Conservation (phyloP, 2,888 invertebrate species). For the Eupeodes luniger region DNA sequence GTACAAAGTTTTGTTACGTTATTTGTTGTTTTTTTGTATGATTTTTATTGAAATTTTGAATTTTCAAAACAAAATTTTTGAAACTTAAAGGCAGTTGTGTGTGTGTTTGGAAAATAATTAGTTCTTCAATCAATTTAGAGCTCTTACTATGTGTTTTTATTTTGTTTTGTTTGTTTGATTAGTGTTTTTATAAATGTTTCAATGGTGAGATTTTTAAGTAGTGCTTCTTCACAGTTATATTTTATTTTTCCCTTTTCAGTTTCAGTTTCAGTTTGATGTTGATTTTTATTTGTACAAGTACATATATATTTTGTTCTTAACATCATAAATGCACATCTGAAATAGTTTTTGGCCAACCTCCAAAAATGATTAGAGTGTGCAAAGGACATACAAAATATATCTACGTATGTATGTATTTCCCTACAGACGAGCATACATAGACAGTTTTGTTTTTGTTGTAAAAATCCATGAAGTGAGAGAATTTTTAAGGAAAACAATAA, state of each 20-base stretch:
- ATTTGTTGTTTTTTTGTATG: constrained; percentile 15
- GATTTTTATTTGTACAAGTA: not conserved
- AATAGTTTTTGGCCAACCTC: constrained; percentile 59
- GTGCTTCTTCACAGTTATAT: constrained; percentile 29
- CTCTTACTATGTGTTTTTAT: constrained; percentile 14
- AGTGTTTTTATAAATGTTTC: constrained; percentile 23
- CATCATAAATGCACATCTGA: constrained; percentile 57
- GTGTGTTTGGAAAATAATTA: constrained; percentile 25
- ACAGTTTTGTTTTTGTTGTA: constrained; percentile 17
- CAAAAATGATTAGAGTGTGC: constrained; percentile 58
- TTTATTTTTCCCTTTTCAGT: constrained; percentile 14
- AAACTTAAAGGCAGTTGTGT: constrained; percentile 40
- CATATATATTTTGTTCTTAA: constrained; percentile 15
- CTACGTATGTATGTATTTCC: constrained; percentile 1
- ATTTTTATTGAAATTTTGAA: constrained; percentile 1
- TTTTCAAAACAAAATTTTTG: not conserved
- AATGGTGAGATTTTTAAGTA: constrained; percentile 44
- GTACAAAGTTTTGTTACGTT: constrained; percentile 54
- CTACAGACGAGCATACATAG: constrained; percentile 46
- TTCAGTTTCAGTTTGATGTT: constrained; percentile 15
- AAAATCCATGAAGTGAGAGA: constrained; percentile 62
- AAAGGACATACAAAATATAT: constrained; percentile 24
- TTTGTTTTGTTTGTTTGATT: constrained; percentile 19
- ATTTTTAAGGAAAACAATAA: constrained; percentile 55
- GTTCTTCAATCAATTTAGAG: constrained; percentile 52